phyloP scores from a whole-genome alignment of 2,797 vertebrate genomes.

The Pseudochirops corinnae region DNA sequence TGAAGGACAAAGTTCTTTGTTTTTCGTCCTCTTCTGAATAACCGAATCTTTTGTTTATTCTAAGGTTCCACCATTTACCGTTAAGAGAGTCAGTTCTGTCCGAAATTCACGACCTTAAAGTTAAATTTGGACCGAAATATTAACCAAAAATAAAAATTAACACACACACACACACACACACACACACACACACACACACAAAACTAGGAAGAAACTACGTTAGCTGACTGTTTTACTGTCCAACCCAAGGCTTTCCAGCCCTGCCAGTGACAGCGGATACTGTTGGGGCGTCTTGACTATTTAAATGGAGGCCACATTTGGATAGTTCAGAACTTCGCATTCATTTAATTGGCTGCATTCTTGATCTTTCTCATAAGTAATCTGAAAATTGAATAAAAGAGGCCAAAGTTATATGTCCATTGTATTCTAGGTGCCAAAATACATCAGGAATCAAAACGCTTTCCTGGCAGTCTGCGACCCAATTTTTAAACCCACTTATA shows the following conservation, averaged over 20 bases:
- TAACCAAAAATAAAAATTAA: slow-evolving; percentile 9
- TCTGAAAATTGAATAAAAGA: slow-evolving; percentile 48
- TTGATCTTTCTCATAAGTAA: slow-evolving; percentile 53
- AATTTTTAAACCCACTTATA: slow-evolving; percentile 54
- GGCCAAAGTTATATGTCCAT: slow-evolving; percentile 40
- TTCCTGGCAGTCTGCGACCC: slow-evolving; percentile 22
- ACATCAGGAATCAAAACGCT: slow-evolving; percentile 39
- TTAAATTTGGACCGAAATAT: slow-evolving; percentile 30
- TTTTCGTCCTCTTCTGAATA: slow-evolving; percentile 34
- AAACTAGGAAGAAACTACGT: not conserved
- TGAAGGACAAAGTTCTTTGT: slow-evolving; percentile 46
- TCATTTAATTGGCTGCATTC: slow-evolving; percentile 30
- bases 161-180: too few species aligned
- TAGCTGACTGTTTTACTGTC: slow-evolving; percentile 11
- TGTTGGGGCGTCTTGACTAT: slow-evolving; percentile 37
- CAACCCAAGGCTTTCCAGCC: slow-evolving; percentile 12
- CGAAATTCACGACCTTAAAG: slow-evolving; percentile 27
- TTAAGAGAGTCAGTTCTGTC: slow-evolving; percentile 50
- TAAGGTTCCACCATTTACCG: slow-evolving; percentile 27
- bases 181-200: too few species aligned
- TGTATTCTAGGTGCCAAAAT: not conserved
- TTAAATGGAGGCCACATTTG: slow-evolving; percentile 37
- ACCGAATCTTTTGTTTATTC: not conserved
- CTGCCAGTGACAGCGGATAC: not conserved
- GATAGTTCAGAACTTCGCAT: slow-evolving; percentile 6